A percentile compares a stretch with the other conserved stretches of the same genome.
phyloP scores from a whole-genome alignment of 1,140 invertebrate genomes.

The Aradophagus sp. region DNA sequence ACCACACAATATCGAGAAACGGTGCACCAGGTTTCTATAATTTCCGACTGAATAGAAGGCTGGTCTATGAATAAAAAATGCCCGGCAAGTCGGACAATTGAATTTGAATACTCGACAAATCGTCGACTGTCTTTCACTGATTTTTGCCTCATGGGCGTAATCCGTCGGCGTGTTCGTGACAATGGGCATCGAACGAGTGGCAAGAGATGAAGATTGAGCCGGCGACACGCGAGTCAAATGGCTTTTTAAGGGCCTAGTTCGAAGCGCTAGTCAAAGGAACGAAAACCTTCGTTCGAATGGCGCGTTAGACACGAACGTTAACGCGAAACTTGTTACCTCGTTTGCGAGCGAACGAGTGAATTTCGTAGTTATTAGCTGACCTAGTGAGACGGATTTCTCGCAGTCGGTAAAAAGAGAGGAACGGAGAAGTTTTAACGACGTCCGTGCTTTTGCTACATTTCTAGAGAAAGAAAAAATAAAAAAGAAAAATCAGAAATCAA shows the following conservation, averaged over 20 bases:
- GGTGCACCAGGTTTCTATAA: slow-evolving; percentile 24
- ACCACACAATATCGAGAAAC: slow-evolving; percentile 21
- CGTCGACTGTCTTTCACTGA: slow-evolving; percentile 39
- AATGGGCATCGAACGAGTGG: slow-evolving; percentile 43
- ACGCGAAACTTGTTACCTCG: slow-evolving; percentile 16
- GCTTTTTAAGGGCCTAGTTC: slow-evolving; percentile 6
- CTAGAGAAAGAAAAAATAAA: too few species aligned
- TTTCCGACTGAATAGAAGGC: slow-evolving; percentile 29
- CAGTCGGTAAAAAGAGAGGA: too few species aligned
- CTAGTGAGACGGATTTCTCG: too few species aligned
- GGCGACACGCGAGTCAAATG: slow-evolving; percentile 33
- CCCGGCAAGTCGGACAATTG: slow-evolving; percentile 27
- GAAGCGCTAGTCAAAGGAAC: slow-evolving; percentile 24
- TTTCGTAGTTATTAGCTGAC: too few species aligned
- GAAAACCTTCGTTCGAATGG: slow-evolving; percentile 31
- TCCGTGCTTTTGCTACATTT: too few species aligned
- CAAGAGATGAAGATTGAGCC: slow-evolving; percentile 15
- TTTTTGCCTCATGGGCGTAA: slow-evolving; percentile 29
- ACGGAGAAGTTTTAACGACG: too few species aligned
- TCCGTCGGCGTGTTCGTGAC: slow-evolving; percentile 35
- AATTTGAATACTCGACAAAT: slow-evolving; percentile 43
- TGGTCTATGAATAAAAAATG: slow-evolving; percentile 25
- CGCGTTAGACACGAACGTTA: slow-evolving; percentile 17
- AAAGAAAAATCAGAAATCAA: too few species aligned
- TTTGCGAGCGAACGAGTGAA: too few species aligned